Percentiles rank a stretch among this genome's conserved stretches.
These are phyloP conservation scores for Drosophila pallidifrons DNA, from an alignment of 1,140 invertebrate species.

Conservation along the genomic window DNA sequence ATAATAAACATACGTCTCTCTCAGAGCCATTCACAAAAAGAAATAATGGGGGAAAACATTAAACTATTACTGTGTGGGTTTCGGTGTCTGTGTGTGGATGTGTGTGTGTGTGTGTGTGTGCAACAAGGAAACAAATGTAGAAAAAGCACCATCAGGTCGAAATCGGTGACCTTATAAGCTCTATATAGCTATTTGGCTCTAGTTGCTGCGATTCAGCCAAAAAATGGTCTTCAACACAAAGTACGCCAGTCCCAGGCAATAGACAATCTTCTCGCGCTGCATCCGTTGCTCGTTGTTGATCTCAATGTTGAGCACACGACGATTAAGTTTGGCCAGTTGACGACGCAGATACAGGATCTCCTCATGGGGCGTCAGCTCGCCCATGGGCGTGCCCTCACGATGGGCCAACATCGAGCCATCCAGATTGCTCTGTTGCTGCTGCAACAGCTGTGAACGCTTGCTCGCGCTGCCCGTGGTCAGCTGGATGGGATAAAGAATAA, in stretches of 20 bases:
- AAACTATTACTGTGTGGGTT: constrained; percentile 11
- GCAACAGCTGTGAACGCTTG: constrained; percentile 69
- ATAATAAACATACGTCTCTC: constrained; percentile 47
- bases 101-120: constrained; percentile 38
- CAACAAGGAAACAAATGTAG: constrained; percentile 37
- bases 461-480: constrained; percentile 79
- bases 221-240: constrained; percentile 93
- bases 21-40: constrained; percentile 51
- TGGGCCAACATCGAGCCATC: constrained; percentile 72
- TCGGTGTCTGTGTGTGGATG: constrained; percentile 1
- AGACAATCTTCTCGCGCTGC: constrained; percentile 93
- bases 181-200: constrained; percentile 47
- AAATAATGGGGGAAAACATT: constrained; percentile 29
- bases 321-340: constrained; percentile 93
- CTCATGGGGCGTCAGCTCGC: constrained; percentile 90
- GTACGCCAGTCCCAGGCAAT: constrained; percentile 92
- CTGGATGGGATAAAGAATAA: constrained; percentile 25
- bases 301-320: constrained; percentile 94
- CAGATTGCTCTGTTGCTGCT: constrained; percentile 63
- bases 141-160: constrained; percentile 39
- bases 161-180: background rate
- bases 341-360: constrained; percentile 92
- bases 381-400: constrained; percentile 89
- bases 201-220: constrained; percentile 91
- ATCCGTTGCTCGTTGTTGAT: constrained; percentile 91